Conservation (phyloP, 35 echinoderm and acorn worm genomes). For the Ophiothrix spiculata region DNA sequence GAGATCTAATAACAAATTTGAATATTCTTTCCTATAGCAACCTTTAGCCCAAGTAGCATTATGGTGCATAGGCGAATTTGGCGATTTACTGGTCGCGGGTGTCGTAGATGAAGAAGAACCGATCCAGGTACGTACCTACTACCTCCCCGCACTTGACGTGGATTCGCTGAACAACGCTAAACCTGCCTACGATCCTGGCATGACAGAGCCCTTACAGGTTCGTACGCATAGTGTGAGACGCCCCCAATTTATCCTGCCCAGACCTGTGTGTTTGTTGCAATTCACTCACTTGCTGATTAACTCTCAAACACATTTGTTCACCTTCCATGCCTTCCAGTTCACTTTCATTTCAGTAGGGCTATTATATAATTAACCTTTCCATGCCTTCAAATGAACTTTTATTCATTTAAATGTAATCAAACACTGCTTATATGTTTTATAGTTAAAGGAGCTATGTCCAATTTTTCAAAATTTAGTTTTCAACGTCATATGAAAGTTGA, state of each 20-base stretch:
- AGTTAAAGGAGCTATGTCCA: too few species aligned
- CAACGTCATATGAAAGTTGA: too few species aligned
- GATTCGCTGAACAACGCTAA: constrained; percentile 42
- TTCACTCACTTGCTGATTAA: not conserved
- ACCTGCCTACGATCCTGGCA: constrained; percentile 66
- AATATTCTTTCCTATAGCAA: constrained; percentile 60
- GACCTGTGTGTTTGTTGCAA: not conserved
- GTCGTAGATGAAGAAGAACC: constrained; percentile 88
- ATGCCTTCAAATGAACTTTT: too few species aligned
- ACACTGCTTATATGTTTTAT: too few species aligned
- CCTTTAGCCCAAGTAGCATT: constrained; percentile 85
- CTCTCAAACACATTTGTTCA: not conserved
- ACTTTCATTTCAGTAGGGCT: too few species aligned
- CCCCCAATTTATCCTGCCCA: not conserved
- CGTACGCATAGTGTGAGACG: constrained; percentile 36
- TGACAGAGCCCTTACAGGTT: constrained; percentile 66
- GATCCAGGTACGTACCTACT: constrained; percentile 99
- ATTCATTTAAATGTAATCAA: too few species aligned
- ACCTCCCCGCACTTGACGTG: constrained; percentile 76
- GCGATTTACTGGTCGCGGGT: constrained; percentile 80
- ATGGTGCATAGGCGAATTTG: constrained; percentile 96
- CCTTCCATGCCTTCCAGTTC: too few species aligned
- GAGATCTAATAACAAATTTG: too few species aligned
- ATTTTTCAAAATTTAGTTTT: too few species aligned
- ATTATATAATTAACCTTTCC: too few species aligned